Base-by-base conservation (phyloP, 92 coral and sea anemone genomes). In the Muricea muricata region DNA sequence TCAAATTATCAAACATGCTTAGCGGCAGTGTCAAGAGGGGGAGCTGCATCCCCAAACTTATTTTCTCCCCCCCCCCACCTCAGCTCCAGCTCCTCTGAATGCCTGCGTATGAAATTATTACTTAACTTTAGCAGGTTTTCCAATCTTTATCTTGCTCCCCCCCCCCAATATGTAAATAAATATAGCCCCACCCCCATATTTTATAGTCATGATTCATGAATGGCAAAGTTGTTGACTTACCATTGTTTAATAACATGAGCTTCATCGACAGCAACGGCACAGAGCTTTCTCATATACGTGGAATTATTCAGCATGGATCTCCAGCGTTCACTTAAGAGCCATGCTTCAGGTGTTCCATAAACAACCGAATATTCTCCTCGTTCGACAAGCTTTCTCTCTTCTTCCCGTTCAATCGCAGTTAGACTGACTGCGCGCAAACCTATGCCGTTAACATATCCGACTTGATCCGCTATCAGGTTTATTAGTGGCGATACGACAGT, bases 201-300 rank as follows among this genome's bases (percentile, higher is more conserved):
- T n/a, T n/a, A n/a, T n/a, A n/a, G n/a, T n/a, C n/a, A n/a, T n/a
- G n/a, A n/a, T n/a, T n/a, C n/a, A n/a, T n/a, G n/a, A n/a, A n/a
- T n/a, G n/a, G n/a, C n/a, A n/a, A n/a, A n/a, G n/a, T n/a, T n/a
- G n/a, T n/a, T n/a, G 30, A 75, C 93, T 81, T 66, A 82, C 88
- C 93, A 90, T 84, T 86, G 90, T 77, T 90, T 31, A n/a, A 82
- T 15, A 28, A 89, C 92, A 60, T 84, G 89, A 15, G 89, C 86
- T 79, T 89, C 89, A 58, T 89, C 87, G 77, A 85, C 41, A 50
- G 78, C 92, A 26, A 89, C 68, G 50, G 86, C 89, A 85, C 84
- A 79, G 14, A 79, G 87, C 54, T 85, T 89, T 6, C 63, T 73
- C 2, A 39, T 45, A 46, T 77, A 80, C 14, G 76, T 77, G 39